Evolutionary conservation across 1,140 invertebrate species (phyloP).

Genomic region (Pectinophora gossypiella): DNA sequence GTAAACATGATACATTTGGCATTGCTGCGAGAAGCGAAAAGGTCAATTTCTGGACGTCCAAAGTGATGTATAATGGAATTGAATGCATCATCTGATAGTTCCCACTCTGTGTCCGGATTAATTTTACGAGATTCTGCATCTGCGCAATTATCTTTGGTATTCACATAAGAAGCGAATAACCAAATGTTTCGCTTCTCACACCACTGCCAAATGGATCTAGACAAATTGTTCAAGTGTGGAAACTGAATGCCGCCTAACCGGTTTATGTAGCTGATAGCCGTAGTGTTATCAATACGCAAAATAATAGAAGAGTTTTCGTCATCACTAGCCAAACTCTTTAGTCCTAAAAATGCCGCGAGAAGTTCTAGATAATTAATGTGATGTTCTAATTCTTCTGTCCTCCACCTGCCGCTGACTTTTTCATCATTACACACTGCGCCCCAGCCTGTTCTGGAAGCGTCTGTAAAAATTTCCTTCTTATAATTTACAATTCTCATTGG

Average conservation of each 20-base stretch:
- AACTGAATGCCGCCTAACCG: not conserved
- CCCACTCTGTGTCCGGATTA: constrained; percentile 1
- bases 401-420: constrained; percentile 4
- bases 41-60: not conserved
- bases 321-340: constrained; percentile 8
- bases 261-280: constrained; percentile 2
- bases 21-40: constrained; percentile 2
- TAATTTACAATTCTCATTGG: not conserved
- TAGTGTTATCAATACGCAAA: constrained; percentile 14
- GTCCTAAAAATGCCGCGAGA: constrained; percentile 6
- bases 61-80: not conserved
- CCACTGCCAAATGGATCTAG: not conserved
- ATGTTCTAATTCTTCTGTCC: not conserved
- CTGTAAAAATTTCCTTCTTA: constrained; percentile 9
- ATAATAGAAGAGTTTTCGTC: constrained; percentile 10
- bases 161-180: not conserved
- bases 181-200: not conserved
- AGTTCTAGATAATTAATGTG: constrained; percentile 15
- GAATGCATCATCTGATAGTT: not conserved
- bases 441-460: constrained; percentile 9
- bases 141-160: not conserved
- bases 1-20: not conserved
- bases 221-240: not conserved
- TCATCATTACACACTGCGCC: constrained; percentile 8
- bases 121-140: not conserved